Evolutionary conservation across 2,113 vertebrate species (phyloP), one percentile per base, ranked within the genome.

Genomic region (Megaceryle torquata): DNA sequence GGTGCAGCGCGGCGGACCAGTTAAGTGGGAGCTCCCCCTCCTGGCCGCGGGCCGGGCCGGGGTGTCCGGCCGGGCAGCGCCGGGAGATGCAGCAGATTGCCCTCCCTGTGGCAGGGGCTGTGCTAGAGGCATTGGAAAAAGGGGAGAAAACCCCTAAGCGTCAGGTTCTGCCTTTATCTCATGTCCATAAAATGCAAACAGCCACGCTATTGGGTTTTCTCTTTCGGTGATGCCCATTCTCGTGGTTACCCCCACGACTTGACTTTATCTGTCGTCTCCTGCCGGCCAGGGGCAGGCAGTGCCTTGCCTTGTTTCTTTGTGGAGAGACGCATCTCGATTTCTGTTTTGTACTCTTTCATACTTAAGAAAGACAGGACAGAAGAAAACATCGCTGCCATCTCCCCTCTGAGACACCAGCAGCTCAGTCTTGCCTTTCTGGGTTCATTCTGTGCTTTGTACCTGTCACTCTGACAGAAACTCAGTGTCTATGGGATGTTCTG

Each of bases 1-100:
- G 6, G 13, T 22, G 37, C 8, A 1, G 26, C 1, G 22, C 3
- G 4, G 39, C 35, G 2, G 35, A 20, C 3, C 0, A 0, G 11
- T 26, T 14, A 8, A 5, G 5, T 0, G 61, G 85, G 91, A 94
- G 43, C 53, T 76, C 75, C 61, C 57, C 71, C 80, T 94, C 86
- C 91, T 16, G 50, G 53, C 54, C 1, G 22, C 19, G 48, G 37
- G 35, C 46, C 33, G 33, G 11, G 50, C 51, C 51, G 51, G 51
- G 51, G 25, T 28, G 51, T 48, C 46, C 51, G 51, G 28, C 37
- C 37, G 37, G 37, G 37, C 37, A 37, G 37, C 37, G 37, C 65
- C 10, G 2, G 1, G 1, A 6, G 3, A 2, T 0, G 1, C 29
- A 4, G 6, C 41, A 7, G 14, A 1, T 6, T 8, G 15, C 56